Base-by-base conservation (phyloP, 2,113 vertebrate genomes). In the Buteo buteo region DNA sequence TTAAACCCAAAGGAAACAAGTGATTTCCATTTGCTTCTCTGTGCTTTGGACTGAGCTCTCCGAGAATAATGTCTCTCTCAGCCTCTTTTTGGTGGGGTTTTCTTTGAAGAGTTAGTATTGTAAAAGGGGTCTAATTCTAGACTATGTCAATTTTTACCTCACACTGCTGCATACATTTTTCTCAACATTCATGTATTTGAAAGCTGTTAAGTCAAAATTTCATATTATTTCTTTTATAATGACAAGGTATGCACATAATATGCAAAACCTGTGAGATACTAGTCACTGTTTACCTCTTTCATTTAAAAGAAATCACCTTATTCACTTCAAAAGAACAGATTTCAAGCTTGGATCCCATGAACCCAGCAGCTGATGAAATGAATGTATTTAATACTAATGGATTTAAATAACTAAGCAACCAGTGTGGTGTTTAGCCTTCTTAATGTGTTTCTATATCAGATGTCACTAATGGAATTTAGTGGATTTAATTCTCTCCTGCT, bases 401-500 rank as follows among this genome's bases (percentile, higher is more conserved):
- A 82, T 85, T 93, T 83, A 89, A 89, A 80, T 88, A 90, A 82
- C 47, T 66, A 88, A 88, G 78, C 66, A 93, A 90, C 52, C 64
- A 82, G 49, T 42, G 79, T 69, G 72, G 52, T 76, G 42, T 84
- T 94, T 85, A 89, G 71, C 57, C 74, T 88, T 88, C 83, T 81
- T 94, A 93, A 93, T 93, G 45, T 80, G 70, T 78, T 88, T 88
- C 64, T 86, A 57, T 85, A 96, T 95, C 74, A 90, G 82, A 96
- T 83, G 57, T 80, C 81, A 91, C 73, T 93, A 96, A 95, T 94
- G 67, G 74, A 91, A 97, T 94, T 92, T 90, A 97, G 94, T 50
- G 67, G 71, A 57, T 82, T 96, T 91, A 92, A 85, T 96, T 76
- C 74, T 90, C 92, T 83, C 77, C 62, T 72, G 65, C 74, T 97